phyloP scores from a whole-genome alignment of 2,888 invertebrate species.

The Blastobasis lacticolella region DNA sequence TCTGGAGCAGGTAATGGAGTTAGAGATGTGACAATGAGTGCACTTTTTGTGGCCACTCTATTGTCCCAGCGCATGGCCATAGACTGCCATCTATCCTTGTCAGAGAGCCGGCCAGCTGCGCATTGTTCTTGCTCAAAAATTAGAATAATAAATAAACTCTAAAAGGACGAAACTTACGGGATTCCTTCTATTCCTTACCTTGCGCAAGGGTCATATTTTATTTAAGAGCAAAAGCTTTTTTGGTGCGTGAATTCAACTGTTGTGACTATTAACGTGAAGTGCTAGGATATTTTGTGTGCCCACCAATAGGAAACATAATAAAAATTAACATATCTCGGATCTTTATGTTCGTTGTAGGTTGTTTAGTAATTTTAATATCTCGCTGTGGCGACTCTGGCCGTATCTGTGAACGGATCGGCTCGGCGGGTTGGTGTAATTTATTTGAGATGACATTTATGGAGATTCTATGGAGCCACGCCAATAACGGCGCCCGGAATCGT shows the following conservation, averaged over 20 bases:
- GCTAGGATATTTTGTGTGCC: no score
- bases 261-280: no score
- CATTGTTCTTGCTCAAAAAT: conserved; percentile 65
- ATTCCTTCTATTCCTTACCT: conserved; percentile 26
- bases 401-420: conserved; percentile 30
- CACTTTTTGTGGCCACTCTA: conserved; percentile 43
- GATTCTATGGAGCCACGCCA: conserved; percentile 45
- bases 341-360: conserved; percentile 22
- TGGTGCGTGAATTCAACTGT: no score
- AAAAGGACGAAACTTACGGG: conserved; percentile 26
- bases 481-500: conserved; percentile 46
- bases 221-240: conserved; percentile 1
- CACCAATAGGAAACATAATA: conserved; percentile 24
- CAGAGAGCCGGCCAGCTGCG: conserved; percentile 46
- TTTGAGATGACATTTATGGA: conserved; percentile 60
- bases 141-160: conserved; percentile 55
- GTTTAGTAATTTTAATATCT: conserved; percentile 7
- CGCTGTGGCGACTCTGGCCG: conserved; percentile 17
- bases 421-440: conserved; percentile 38
- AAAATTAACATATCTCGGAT: conserved; percentile 51
- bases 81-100: conserved; percentile 59
- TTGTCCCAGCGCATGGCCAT: conserved; percentile 43
- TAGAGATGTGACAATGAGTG: conserved; percentile 41
- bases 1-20: conserved; percentile 53
- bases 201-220: conserved; percentile 13